phyloP scores from a whole-genome alignment of 2,797 vertebrate genomes.

The Alcedo atthis region DNA sequence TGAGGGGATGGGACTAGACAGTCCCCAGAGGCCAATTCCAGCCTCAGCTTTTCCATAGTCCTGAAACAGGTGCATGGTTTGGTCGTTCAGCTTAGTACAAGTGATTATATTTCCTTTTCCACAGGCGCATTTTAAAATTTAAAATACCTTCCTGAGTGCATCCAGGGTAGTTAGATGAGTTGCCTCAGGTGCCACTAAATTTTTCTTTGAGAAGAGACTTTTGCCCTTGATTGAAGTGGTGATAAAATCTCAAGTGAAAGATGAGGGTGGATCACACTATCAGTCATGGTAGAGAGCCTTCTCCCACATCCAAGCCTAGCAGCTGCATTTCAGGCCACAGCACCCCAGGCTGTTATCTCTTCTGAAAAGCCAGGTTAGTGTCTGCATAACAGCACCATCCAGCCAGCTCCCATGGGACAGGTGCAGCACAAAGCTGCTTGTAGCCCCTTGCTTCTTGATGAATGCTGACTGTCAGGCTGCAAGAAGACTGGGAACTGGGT shows the following conservation, averaged over 20 bases:
- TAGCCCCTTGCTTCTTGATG: background rate
- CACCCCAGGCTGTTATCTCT: background rate
- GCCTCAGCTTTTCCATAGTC: background rate
- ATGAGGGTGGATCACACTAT: background rate
- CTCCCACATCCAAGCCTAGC: background rate
- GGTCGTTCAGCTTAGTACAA: background rate
- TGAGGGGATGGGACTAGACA: background rate
- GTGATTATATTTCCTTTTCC: background rate
- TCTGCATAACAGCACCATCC: background rate
- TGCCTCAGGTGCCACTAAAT: background rate
- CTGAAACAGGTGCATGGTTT: background rate
- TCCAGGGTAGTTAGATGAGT: background rate
- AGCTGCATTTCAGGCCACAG: background rate
- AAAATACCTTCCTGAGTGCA: background rate
- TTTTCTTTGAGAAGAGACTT: background rate
- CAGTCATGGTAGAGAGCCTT: background rate
- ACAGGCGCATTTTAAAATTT: rapidly evolving
- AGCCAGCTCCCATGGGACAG: background rate
- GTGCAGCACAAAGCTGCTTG: background rate
- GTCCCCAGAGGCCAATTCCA: background rate
- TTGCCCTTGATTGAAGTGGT: background rate
- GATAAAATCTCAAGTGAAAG: background rate
- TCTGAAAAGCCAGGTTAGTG: background rate
- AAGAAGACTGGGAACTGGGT: background rate
- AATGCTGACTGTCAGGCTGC: rapidly evolving